Evolutionary conservation across 2,797 vertebrate genomes (phyloP), one percentile per base, ranked within the genome.

Genomic region (Poeciliopsis infans): DNA sequence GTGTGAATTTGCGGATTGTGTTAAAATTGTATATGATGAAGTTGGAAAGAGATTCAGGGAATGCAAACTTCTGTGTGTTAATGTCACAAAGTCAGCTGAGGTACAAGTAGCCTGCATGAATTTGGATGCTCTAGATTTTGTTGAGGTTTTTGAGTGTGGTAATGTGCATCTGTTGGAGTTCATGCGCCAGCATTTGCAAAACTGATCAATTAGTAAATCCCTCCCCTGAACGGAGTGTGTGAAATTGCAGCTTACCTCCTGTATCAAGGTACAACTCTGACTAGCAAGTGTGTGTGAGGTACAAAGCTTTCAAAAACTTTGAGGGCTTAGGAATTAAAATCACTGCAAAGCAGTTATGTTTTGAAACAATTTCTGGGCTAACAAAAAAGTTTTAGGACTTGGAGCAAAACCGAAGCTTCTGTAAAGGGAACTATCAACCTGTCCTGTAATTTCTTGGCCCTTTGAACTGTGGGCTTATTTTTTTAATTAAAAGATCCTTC

Each of bases 1-100:
- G 77, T 77, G 83, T 81, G 66, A 83, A 75, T 68, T 77, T 76
- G 76, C 80, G 85, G 46, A 75, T 71, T 79, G 61, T 2, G 7
- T 45, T 64, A 81, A 5, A 83, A 46, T 33, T 73, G 61, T 76
- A 39, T 75, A n/a, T 75, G 25, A 53, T 59, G 28, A 33, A 61
- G 28, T 55, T 47, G 71, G 59, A 36, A 7, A 66, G 46, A 43
- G 1, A 76, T 15, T 66, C 64, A 61, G n/a, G 49, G 11, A 8
- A 75, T 70, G 53, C 61, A 70, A 71, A 31, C 23, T 74, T 84
- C 66, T 79, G 74, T 75, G 80, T 78, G 82, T 79, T 49, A 74
- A 12, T 47, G 75, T 46, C 51, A 79, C 39, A 83, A 68, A 78
- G 64, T 82, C 64, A 79, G 41, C 46, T 41, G 39, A 80, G 75